Evolutionary conservation across 2,113 vertebrate genomes (phyloP), one percentile per base, ranked within the genome.

Genomic region (Tetraodon nigroviridis): DNA sequence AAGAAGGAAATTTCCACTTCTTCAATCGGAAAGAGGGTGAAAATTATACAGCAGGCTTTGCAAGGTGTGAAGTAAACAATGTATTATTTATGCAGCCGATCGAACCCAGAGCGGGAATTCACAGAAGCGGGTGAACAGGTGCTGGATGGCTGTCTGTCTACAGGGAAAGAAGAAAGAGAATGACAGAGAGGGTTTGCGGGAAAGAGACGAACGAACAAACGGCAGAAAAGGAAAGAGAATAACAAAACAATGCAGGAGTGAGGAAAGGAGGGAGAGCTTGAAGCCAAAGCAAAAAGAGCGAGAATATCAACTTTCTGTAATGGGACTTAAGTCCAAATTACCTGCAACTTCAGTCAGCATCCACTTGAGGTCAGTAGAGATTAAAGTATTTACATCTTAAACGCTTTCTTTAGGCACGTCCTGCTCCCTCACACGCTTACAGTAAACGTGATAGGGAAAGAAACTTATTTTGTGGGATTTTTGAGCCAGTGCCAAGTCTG

Each of bases 351-450:
- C 55, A 72, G 70, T 55, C 51, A 69, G 40, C 2, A 17, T 65
- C 84, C 86, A 86, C 83, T 67, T 79, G 86, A 85, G 86, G 86
- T 78, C 86, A 85, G 83, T 80, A 66, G 68, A 69, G 69, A 75
- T 76, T 78, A 74, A 76, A 75, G 47, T 47, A 71, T 69, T 61
- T 78, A 60, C 54, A 64, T 20, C 32, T 12, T 37, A 37, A 37
- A 37, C 32, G 12, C 42, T 44, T 44, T 44, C 5, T 5, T 48
- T 13, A 40, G 5, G 19, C 10, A 21, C 14, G 27, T 32, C 53
- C 20, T 3, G 7, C 3, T 27, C 37, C 11, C 32, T 29, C 27
- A 18, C 37, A 10, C 11, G 6, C 8, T 45, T 37, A 15, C 59
- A 60, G 12, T 17, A 13, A 53, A 44, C 54, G 13, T 53, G 29